Evolutionary conservation across 1,140 invertebrate species (phyloP), one percentile per base, ranked within the genome.

Genomic region (Anoplolepis gracilipes): DNA sequence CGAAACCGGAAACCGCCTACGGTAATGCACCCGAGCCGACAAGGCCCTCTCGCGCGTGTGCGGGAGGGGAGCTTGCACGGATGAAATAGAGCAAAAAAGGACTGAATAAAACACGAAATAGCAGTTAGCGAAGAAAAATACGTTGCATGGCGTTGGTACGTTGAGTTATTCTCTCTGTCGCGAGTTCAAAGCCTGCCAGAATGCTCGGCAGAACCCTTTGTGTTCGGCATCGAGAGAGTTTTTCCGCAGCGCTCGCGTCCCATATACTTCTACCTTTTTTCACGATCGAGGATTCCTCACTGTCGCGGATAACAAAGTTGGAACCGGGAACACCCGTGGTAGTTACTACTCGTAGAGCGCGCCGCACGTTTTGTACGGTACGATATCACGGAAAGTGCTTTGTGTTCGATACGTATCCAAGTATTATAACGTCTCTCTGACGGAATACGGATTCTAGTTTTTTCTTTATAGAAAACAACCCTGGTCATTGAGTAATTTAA

Each of bases 1-100:
- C 89, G 91, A 90, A 91, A 92, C 92, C 92, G 93, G 93, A 93
- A 92, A 92, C 92, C 92, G 92, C 93, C 92, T 93, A 91, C 91
- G 92, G 91, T 93, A 94, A 94, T 93, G 92, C 90, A 93, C 91
- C 89, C 90, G 89, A 85, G 87, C 91, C 91, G 91, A 92, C 93
- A 91, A 89, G 70, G 87, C 78, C n/a, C n/a, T n/a, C n/a, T n/a
- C 49, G 70, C 89, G 89, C 90, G 90, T 90, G 92, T 87, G 53
- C 22, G 53, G 42, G 57, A 25, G 89, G 90, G 33, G 22, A 76
- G 85, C 10, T 84, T 73, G 89, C 86, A 79, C 75, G 90, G 77
- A 92, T 91, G 91, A 93, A 91, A 92, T 92, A 92, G 90, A 91
- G 90, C 57, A 92, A 93, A 93, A 92, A 93, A 92, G 90, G 90